Evolutionary conservation across 2,113 vertebrate species (phyloP).

Genomic region (Eulemur rufifrons): DNA sequence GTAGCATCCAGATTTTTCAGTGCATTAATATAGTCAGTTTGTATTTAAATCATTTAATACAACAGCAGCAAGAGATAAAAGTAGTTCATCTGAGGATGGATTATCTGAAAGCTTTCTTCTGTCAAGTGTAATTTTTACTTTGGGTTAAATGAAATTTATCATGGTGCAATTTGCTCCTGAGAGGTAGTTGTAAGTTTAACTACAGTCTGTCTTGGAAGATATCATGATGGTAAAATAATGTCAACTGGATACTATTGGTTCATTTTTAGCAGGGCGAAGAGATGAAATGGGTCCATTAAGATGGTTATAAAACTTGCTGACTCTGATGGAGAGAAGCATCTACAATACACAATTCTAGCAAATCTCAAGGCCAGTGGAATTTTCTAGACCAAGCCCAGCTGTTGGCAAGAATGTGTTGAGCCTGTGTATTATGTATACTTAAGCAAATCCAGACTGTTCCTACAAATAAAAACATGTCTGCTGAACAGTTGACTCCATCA

Average conservation of each 20-base stretch:
- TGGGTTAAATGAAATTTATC: conserved; percentile 25
- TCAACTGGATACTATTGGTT: not conserved
- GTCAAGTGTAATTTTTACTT: conserved; percentile 13
- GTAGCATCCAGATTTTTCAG: not conserved
- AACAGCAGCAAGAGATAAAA: not conserved
- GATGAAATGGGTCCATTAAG: not conserved
- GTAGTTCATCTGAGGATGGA: not conserved
- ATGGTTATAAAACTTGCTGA: not conserved
- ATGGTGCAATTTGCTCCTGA: not conserved
- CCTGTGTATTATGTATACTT: not conserved
- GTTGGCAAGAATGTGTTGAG: not conserved
- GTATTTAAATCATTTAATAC: conserved; percentile 10
- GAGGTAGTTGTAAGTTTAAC: not conserved
- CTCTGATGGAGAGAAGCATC: not conserved
- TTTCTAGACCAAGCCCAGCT: not conserved
- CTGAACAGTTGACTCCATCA: not conserved
- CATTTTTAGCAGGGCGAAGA: not conserved
- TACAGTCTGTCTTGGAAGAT: not conserved
- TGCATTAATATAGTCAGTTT: conserved; percentile 3
- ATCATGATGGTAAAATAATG: not conserved
- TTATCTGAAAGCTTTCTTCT: not conserved
- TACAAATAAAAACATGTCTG: conserved; percentile 21
- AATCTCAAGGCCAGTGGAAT: not conserved
- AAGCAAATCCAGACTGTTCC: conserved; percentile 13
- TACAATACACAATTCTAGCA: not conserved